Percentiles rank a stretch among this genome's conserved stretches.
Evolutionary conservation across 2,888 invertebrate genomes (phyloP).

Genomic region (Terebella lapidaria): DNA sequence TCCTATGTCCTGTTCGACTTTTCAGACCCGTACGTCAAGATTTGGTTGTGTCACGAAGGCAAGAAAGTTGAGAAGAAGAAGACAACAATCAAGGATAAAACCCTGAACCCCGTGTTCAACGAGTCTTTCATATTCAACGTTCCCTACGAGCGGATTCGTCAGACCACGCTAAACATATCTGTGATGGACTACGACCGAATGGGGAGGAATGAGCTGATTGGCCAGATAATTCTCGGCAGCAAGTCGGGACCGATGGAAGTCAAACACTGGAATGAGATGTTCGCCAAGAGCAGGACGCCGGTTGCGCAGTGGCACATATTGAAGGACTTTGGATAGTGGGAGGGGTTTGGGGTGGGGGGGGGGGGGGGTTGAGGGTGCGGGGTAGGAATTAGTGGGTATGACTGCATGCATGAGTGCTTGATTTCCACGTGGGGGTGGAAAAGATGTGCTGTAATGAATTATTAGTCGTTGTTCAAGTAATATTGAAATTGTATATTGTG

Average conservation of each 20-base stretch:
- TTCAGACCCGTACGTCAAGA: constrained; percentile 95
- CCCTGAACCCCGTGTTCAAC: constrained; percentile 91
- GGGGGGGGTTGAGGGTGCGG: no score
- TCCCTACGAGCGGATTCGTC: constrained; percentile 93
- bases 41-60: constrained; percentile 92
- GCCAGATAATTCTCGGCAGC: constrained; percentile 58
- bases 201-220: constrained; percentile 86
- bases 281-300: constrained; percentile 90
- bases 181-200: constrained; percentile 98
- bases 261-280: constrained; percentile 98
- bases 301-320: constrained; percentile 96
- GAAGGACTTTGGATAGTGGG: constrained; percentile 57
- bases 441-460: no score
- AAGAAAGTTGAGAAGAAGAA: constrained; percentile 95
- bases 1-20: no score
- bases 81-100: constrained; percentile 65
- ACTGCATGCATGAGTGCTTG: no score
- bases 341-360: background rate
- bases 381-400: no score
- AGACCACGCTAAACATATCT: constrained; percentile 87
- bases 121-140: constrained; percentile 94
- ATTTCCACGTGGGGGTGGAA: no score
- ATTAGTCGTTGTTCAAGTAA: no score
- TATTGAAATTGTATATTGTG: no score
- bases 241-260: constrained; percentile 91